phyloP scores from a whole-genome alignment of 2,113 vertebrate genomes.

The Pantherophis guttatus region DNA sequence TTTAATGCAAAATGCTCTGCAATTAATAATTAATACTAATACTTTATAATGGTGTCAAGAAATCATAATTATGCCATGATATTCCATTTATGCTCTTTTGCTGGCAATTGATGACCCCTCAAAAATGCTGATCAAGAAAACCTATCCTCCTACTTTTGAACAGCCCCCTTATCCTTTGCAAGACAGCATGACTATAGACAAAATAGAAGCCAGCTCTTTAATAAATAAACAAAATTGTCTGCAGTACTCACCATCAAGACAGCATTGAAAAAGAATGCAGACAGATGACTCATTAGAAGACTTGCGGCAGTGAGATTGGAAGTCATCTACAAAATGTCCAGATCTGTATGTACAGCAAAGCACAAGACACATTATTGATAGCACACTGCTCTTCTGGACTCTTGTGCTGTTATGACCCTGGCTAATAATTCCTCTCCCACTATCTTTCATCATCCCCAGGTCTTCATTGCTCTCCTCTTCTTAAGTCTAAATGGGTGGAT shows the following conservation, averaged over 20 bases:
- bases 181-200: conserved; percentile 55
- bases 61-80: conserved; percentile 14
- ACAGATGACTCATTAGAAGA: conserved; percentile 62
- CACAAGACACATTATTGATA: conserved; percentile 2
- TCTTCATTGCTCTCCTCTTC: not conserved
- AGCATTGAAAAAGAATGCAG: conserved; percentile 43
- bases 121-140: conserved; percentile 50
- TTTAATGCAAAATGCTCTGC: not conserved
- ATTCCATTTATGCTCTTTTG: conserved; percentile 44
- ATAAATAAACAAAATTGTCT: conserved; percentile 27
- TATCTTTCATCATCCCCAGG: not conserved
- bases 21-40: not conserved
- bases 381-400: not conserved
- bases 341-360: conserved; percentile 36
- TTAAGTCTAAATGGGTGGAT: not conserved
- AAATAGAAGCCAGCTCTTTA: conserved; percentile 45
- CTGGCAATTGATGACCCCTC: not conserved
- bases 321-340: conserved; percentile 53
- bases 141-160: conserved; percentile 27
- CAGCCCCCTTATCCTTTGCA: conserved; percentile 27
- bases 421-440: not conserved
- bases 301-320: conserved; percentile 44
- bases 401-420: not conserved
- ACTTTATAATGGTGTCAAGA: not conserved
- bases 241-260: conserved; percentile 27